phyloP scores from a whole-genome alignment of 1,140 invertebrate genomes.

The Nephotettix cincticeps region DNA sequence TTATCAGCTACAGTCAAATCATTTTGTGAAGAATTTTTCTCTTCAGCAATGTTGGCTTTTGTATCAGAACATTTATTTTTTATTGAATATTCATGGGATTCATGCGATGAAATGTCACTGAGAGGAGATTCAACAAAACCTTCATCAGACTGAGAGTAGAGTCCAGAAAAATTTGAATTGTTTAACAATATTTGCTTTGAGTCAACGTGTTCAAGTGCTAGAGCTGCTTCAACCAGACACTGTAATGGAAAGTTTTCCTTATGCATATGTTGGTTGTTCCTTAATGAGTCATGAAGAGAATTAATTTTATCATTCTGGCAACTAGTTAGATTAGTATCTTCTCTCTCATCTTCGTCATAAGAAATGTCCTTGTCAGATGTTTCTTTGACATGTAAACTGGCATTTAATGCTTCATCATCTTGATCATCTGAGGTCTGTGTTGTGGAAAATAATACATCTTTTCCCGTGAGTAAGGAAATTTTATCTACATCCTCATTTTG shows the following conservation, averaged over 20 bases:
- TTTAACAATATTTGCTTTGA: conserved; percentile 1
- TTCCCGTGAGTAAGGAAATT: not conserved
- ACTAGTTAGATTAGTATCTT: not conserved
- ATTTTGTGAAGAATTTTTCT: not conserved
- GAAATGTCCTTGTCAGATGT: too few relatives aligned
- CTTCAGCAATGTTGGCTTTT: not conserved
- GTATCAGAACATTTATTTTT: not conserved
- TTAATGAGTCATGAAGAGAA: not conserved
- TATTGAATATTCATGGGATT: too few relatives aligned
- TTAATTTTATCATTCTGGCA: not conserved
- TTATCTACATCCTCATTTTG: too few relatives aligned
- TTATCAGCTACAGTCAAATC: not conserved
- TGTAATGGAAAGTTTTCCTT: conserved; percentile 16
- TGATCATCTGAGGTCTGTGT: not conserved
- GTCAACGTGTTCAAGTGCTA: conserved; percentile 7
- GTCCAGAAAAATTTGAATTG: not conserved
- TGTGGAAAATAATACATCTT: not conserved
- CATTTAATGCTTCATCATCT: not conserved
- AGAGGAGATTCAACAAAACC: too few relatives aligned
- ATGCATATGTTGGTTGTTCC: not conserved
- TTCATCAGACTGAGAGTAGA: not conserved
- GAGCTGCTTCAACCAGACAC: conserved; percentile 20
- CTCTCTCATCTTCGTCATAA: too few relatives aligned
- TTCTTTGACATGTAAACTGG: too few relatives aligned
- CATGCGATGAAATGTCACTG: too few relatives aligned